Evolutionary conservation across 2,888 invertebrate genomes (phyloP).

Genomic region (Teleogryllus oceanicus): DNA sequence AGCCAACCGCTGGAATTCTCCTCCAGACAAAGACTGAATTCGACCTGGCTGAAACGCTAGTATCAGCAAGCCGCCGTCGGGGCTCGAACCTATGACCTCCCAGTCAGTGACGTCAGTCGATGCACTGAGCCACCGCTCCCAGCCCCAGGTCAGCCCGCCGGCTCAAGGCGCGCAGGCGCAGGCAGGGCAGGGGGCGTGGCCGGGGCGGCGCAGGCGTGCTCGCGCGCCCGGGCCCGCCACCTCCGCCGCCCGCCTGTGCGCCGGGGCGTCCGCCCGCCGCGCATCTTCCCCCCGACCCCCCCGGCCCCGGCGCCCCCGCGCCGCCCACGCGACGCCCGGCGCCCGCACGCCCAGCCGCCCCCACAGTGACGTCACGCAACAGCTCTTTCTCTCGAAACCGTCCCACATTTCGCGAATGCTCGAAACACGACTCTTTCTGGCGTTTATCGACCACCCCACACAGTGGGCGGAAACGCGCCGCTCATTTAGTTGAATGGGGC

Average conservation of each 20-base stretch:
- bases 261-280: background rate
- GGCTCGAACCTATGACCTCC: background rate
- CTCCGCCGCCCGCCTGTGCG: background rate
- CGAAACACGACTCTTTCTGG: background rate
- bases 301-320: background rate
- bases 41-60: too few relatives aligned
- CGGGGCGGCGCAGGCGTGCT: background rate
- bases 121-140: too few relatives aligned
- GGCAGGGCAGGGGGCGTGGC: background rate
- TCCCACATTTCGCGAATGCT: conserved; percentile 4
- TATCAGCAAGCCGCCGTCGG: too few relatives aligned
- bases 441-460: background rate
- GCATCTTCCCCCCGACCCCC: background rate
- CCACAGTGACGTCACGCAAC: conserved; percentile 10
- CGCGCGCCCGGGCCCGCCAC: background rate
- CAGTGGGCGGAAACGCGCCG: background rate
- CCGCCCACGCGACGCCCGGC: background rate
- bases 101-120: background rate
- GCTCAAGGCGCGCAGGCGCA: background rate
- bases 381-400: background rate
- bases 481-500: too few relatives aligned
- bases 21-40: too few relatives aligned
- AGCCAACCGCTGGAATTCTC: too few relatives aligned
- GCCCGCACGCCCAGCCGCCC: background rate
- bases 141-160: background rate